phyloP scores from a whole-genome alignment of 2,113 vertebrate genomes.

The Alligator sinensis region DNA sequence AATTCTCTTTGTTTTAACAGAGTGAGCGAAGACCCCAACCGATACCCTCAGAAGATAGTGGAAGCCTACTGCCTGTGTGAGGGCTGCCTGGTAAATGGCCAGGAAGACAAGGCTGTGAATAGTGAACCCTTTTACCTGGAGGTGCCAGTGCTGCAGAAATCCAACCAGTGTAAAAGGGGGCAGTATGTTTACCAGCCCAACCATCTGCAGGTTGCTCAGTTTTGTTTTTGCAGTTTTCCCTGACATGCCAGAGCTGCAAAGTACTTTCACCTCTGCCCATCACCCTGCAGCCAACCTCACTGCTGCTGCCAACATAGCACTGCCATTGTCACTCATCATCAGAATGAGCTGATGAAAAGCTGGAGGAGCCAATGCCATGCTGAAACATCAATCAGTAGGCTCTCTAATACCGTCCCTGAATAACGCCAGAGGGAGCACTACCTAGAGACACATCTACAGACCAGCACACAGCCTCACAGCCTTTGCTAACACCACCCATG shows the following conservation, averaged over 20 bases:
- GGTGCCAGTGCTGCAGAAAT: neutral
- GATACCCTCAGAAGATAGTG: neutral
- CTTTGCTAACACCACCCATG: neutral
- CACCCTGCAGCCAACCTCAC: neutral
- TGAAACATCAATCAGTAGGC: neutral
- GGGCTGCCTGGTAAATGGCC: neutral
- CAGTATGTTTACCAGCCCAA: neutral
- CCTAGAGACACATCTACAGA: neutral
- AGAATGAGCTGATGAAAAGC: neutral
- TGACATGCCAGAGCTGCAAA: neutral
- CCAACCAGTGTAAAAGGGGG: neutral
- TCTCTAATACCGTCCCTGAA: neutral
- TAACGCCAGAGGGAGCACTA: neutral
- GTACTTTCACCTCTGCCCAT: neutral
- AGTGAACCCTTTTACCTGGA: constrained; percentile 17
- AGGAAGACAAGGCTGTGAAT: neutral
- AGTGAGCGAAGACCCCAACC: neutral
- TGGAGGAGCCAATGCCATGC: neutral
- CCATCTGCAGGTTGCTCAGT: neutral
- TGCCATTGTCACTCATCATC: neutral
- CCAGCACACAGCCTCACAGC: neutral
- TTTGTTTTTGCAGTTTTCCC: constrained; percentile 32
- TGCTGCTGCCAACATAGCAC: neutral
- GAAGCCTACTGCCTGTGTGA: constrained; percentile 12
- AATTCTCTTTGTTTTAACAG: neutral